phyloP scores from a whole-genome alignment of 1,140 invertebrate genomes.

The Battus philenor region DNA sequence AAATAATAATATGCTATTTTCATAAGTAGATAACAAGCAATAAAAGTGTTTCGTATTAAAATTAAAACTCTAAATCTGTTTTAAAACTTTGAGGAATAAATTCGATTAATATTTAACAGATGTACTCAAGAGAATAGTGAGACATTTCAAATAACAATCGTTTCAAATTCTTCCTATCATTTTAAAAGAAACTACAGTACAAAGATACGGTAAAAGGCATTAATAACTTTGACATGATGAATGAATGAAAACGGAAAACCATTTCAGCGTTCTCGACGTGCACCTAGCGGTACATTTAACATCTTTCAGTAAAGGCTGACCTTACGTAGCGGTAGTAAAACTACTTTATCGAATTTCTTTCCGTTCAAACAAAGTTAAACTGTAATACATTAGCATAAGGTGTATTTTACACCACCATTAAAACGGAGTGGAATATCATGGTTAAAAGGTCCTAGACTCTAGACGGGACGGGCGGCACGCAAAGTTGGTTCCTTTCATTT shows the following conservation, averaged over 20 bases:
- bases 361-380: background rate
- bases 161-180: no score
- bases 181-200: no score
- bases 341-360: background rate
- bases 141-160: no score
- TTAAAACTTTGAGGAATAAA: background rate
- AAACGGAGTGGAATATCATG: conserved; percentile 16
- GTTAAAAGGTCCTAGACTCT: conserved; percentile 29
- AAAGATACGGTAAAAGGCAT: no score
- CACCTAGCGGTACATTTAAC: conserved; percentile 5
- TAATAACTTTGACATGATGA: no score
- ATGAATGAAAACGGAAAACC: conserved; percentile 9
- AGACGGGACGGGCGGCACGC: conserved; percentile 38
- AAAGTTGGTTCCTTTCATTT: conserved; percentile 27
- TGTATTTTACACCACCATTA: background rate
- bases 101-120: no score
- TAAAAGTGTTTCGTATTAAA: background rate
- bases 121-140: no score
- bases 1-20: background rate
- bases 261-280: conserved; percentile 6
- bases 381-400: background rate
- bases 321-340: background rate
- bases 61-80: background rate
- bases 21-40: background rate
- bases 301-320: conserved; percentile 5